Base-by-base conservation (phyloP, 2,113 vertebrate genomes). In the Melanocharis versteri region DNA sequence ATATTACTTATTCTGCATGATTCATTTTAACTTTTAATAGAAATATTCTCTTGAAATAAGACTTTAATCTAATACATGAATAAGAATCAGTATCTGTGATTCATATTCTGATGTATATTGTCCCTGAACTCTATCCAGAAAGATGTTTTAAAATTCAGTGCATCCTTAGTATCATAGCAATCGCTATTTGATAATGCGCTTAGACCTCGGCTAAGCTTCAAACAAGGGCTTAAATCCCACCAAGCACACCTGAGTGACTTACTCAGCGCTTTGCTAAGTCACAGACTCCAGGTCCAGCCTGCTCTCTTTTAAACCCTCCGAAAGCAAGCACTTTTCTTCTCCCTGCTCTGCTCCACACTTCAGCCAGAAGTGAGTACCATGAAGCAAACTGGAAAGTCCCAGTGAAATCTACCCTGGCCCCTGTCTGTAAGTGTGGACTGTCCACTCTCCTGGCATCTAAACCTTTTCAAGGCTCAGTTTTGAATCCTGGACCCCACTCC, bases 321-420 rank as follows among this genome's bases (percentile, higher is more conserved):
- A 23, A 51, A 68, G 19, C 1, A 24, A 50, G n/a, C 13, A 26
- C 51, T 71, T 35, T 65, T 28, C 66, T 37, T 57, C 68, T n/a
- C 58, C 23, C 37, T 57, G 22, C 47, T 51, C 48, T 42, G 5
- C 19, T 78, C 51, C 1, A 3, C 21, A 17, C 37, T 37, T 69
- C 37, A 44, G 15, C 7, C 0, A 1, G 17, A 7, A 3, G 9
- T 8, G 31, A 44, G 13, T 39, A 69, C 21, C 42, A 58, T 1
- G 31, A 65, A 69, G 71, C 42, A 86, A 83, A 72, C 20, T 22
- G 50, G 3, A 39, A 84, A 85, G 66, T 30, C 80, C 13, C 37
- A 47, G 1, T 4, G 5, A 39, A 39, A 73, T 9, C 62, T 21
- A 27, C 39, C 9, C 27, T 20, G 24, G 24, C 2, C 20, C 15